Evolutionary conservation across 2,888 invertebrate species (phyloP), one percentile per base, ranked within the genome.

Genomic region (Morinoia aosen): DNA sequence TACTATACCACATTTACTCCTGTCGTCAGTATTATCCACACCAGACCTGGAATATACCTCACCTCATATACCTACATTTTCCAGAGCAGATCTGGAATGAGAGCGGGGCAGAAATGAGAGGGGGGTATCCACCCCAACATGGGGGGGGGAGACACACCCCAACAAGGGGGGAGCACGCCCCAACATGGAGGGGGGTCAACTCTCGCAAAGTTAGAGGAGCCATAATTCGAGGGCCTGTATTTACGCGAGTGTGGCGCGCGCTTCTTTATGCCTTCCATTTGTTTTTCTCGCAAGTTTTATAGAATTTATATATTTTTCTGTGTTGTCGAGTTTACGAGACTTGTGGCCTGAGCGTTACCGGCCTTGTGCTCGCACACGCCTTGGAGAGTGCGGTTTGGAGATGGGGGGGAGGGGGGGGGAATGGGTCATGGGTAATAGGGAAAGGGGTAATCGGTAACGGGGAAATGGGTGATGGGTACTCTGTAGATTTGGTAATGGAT

Each of bases 251-350:
- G 91, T 91, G 91, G 91, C 56, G 91, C 91, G 39, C 91, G 56
- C 91, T 91, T 91, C 91, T 91, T 91, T 91, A 91, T 91, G 91
- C 39, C 91, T 91, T 91, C 91, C 91, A 91, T 91, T 91, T 91
- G 91, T 91, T 91, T 57, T 57, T 93, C 93, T 93, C 93, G 56
- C 93, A 40, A 40, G 91, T 48, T 40, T 56, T 91, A 48, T 91
- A 91, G 25, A 91, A 56, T 48, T 48, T 91, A 48, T 91, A 91
- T 91, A 91, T 91, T 91, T 91, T 91, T 91, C 91, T 91, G 91
- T 40, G 91, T 88, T 91, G 91, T 56, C 39, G 25, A 56, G 48
- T 91, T 91, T 91, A 91, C 25, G 91, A 12, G n/a, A 40, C 11
- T 40, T 40, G 88, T 40, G 88, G 91, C 48, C 91, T 91, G 91